Percentiles rank a stretch among this genome's conserved stretches.
These are phyloP conservation scores for Chionis minor DNA, from an alignment of 2,113 vertebrate species.

Conservation along the genomic window DNA sequence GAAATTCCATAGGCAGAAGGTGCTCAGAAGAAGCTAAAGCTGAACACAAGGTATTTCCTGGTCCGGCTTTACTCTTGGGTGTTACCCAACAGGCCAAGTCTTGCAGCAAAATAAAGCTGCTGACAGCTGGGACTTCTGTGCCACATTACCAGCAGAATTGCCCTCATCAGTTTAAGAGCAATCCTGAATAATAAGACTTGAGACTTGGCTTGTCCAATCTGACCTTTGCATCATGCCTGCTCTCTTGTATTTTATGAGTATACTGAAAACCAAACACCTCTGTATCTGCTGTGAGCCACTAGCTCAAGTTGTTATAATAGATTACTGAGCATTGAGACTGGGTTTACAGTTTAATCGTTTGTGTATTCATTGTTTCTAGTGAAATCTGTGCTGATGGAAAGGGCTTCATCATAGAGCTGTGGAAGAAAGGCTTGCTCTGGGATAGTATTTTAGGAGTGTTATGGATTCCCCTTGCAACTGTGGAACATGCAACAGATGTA, in stretches of 20 bases:
- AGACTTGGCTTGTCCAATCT: background rate
- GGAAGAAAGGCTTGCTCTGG: conserved; percentile 72
- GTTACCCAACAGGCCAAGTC: background rate
- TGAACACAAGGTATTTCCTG: background rate
- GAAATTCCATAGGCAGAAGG: background rate
- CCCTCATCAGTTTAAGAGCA: background rate
- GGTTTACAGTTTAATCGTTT: background rate
- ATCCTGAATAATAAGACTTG: background rate
- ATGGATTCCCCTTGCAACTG: conserved; percentile 66
- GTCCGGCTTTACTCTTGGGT: background rate
- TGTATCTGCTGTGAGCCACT: background rate
- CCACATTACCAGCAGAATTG: background rate
- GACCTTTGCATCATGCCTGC: background rate
- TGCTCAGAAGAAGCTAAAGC: background rate
- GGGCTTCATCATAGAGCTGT: conserved; percentile 67
- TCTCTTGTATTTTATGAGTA: background rate
- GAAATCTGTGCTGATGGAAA: conserved; percentile 60
- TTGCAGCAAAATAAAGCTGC: background rate
- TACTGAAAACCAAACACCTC: background rate
- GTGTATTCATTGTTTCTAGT: conserved; percentile 32
- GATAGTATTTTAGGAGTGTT: conserved; percentile 66
- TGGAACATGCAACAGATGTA: conserved; percentile 62
- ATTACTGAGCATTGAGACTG: background rate
- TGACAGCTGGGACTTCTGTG: background rate
- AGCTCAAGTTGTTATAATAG: background rate